Evolutionary conservation across 2,113 vertebrate genomes (phyloP).

Genomic region (Xenopus borealis): DNA sequence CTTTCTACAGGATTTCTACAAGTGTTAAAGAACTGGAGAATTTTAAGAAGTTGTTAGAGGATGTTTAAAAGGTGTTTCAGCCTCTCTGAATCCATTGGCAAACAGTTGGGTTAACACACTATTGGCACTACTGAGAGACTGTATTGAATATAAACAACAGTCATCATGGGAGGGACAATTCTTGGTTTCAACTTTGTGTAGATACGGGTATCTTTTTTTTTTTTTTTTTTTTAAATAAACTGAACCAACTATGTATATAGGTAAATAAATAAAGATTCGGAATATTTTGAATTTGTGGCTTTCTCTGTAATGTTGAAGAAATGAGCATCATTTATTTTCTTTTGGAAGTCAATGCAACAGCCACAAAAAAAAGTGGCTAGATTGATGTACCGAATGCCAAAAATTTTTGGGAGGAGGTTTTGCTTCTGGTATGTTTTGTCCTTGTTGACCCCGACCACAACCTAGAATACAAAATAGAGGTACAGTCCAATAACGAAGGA

Average conservation of each 20-base stretch:
- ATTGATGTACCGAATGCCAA: too few species aligned
- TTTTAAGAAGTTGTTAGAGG: constrained; percentile 73
- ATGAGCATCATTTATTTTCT: too few species aligned
- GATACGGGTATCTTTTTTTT: background rate
- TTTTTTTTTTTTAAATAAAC: background rate
- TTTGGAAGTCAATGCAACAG: too few species aligned
- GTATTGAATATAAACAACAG: background rate
- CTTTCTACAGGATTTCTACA: constrained; percentile 80
- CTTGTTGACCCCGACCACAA: too few species aligned
- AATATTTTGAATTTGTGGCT: background rate
- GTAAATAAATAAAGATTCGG: constrained; percentile 16
- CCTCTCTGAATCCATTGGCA: background rate
- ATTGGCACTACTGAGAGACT: constrained; percentile 28
- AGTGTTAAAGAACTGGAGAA: constrained; percentile 86
- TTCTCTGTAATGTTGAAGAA: too few species aligned
- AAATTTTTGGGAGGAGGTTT: too few species aligned
- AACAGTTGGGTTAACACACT: background rate
- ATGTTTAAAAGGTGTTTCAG: constrained; percentile 54
- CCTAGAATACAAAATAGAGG: too few species aligned
- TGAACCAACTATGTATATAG: constrained; percentile 26
- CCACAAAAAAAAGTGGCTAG: too few species aligned
- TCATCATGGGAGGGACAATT: too few species aligned
- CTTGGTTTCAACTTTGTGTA: too few species aligned
- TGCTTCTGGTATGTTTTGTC: too few species aligned
- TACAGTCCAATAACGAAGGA: too few species aligned